Conservation (phyloP, 2,797 vertebrate genomes). For the Cirrhinus mrigala region DNA sequence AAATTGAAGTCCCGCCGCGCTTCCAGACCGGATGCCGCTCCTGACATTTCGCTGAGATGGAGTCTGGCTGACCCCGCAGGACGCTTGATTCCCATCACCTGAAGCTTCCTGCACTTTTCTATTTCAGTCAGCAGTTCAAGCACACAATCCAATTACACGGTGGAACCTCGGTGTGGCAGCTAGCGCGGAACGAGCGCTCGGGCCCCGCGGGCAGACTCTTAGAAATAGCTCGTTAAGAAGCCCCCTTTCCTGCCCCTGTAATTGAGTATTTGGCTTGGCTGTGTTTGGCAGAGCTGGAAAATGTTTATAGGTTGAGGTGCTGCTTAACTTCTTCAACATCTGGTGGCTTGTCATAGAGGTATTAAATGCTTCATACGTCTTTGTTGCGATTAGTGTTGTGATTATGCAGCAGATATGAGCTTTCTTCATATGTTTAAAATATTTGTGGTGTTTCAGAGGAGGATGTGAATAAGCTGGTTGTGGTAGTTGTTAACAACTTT, state of each 20-base stretch:
- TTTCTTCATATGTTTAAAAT: neutral
- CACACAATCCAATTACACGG: slow-evolving; percentile 72
- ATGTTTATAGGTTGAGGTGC: slow-evolving; percentile 28
- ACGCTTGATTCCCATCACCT: slow-evolving; percentile 58
- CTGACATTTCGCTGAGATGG: slow-evolving; percentile 63
- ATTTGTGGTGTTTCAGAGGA: neutral
- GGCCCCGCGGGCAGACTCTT: slow-evolving; percentile 38
- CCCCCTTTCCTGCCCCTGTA: slow-evolving; percentile 54
- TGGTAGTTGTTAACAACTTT: neutral
- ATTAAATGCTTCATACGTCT: neutral
- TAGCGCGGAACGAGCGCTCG: slow-evolving; percentile 30
- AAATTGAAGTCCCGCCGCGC: slow-evolving; percentile 30
- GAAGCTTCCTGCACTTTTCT: slow-evolving; percentile 63
- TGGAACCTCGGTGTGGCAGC: slow-evolving; percentile 45
- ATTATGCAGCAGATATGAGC: neutral
- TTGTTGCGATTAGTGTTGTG: neutral
- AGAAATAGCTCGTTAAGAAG: slow-evolving; percentile 58
- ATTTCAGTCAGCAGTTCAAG: slow-evolving; percentile 76
- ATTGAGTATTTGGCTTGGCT: slow-evolving; percentile 47
- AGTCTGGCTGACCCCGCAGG: slow-evolving; percentile 55
- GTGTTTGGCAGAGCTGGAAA: slow-evolving; percentile 48
- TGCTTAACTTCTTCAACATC: slow-evolving; percentile 32
- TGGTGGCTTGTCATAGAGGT: slow-evolving; percentile 9
- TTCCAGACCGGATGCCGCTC: slow-evolving; percentile 1
- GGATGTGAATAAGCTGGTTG: neutral